phyloP scores from a whole-genome alignment of 2,113 vertebrate species.

The Cichladusa arquata region DNA sequence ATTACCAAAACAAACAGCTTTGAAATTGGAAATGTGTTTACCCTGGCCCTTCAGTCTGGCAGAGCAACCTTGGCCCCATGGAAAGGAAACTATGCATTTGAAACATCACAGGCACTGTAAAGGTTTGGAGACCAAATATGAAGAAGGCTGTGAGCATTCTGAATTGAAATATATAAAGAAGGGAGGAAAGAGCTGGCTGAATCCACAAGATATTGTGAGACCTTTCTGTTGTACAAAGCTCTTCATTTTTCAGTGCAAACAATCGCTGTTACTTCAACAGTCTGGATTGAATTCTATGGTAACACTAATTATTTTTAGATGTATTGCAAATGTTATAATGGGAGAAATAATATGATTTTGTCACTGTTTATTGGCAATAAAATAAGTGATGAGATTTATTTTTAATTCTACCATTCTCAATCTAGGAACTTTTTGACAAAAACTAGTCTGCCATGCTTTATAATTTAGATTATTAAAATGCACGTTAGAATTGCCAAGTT shows the following conservation, averaged over 20 bases:
- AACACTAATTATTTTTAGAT: neutral
- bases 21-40: conserved; percentile 43
- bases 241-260: neutral
- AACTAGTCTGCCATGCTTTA: neutral
- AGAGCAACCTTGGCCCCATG: neutral
- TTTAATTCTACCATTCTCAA: neutral
- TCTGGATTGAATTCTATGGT: neutral
- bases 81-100: neutral
- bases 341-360: neutral
- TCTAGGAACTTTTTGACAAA: neutral
- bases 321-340: neutral
- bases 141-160: neutral
- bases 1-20: conserved; percentile 33
- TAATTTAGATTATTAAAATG: neutral
- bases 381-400: neutral
- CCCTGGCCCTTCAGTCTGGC: neutral
- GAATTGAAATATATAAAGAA: neutral
- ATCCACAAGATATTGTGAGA: neutral
- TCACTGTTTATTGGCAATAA: neutral
- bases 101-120: neutral
- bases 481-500: neutral
- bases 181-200: neutral
- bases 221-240: neutral
- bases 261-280: neutral
- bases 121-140: neutral